These are phyloP conservation scores for Synaphobranchus kaupii DNA, from an alignment of 2,797 vertebrate genomes.

Conservation along the genomic window DNA sequence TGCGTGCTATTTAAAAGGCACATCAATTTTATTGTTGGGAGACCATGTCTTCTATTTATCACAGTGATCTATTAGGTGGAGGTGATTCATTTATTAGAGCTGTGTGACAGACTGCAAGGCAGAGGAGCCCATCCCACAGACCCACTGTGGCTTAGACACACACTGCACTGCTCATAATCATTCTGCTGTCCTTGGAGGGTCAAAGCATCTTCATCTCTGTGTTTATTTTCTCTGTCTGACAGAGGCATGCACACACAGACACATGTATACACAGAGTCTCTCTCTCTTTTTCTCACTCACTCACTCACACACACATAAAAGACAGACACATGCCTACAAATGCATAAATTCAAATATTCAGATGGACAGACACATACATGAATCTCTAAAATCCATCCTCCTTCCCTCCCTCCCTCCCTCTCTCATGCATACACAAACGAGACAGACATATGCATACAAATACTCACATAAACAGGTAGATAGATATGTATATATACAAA, in stretches of 20 bases:
- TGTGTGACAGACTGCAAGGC: slow-evolving; percentile 1
- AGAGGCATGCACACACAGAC: too few species aligned
- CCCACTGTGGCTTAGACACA: slow-evolving; percentile 7
- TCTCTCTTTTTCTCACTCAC: background rate
- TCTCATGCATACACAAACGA: background rate
- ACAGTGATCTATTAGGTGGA: background rate
- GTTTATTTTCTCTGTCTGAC: background rate
- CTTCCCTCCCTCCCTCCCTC: slow-evolving; percentile 7
- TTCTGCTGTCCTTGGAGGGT: slow-evolving; percentile 28
- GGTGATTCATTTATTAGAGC: slow-evolving; percentile 3
- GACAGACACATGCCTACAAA: too few species aligned
- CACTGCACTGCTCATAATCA: slow-evolving; percentile 15
- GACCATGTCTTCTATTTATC: background rate
- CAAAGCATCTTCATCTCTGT: background rate
- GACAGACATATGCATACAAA: background rate
- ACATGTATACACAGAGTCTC: background rate
- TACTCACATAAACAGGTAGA: background rate
- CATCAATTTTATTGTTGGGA: background rate
- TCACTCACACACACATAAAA: background rate
- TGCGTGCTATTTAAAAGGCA: background rate
- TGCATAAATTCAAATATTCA: too few species aligned
- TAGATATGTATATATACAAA: too few species aligned
- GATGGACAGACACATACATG: too few species aligned
- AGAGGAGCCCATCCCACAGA: background rate
- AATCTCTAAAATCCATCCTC: background rate